Conservation (phyloP, 2,797 vertebrate genomes). For the Rhinophrynus dorsalis region DNA sequence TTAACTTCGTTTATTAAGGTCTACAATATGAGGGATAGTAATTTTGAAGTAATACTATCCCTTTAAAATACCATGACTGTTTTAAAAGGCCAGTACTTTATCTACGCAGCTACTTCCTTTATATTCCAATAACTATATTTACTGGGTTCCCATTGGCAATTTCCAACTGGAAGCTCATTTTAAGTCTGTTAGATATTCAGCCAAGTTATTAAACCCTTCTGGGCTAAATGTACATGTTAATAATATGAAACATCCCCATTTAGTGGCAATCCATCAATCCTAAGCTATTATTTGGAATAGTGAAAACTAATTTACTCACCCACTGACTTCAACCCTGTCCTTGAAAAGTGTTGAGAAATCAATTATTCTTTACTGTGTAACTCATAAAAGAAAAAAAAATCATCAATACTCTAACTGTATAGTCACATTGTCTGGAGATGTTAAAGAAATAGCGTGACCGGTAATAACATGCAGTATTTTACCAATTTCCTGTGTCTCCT, state of each 20-base stretch:
- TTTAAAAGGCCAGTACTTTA: too few species aligned
- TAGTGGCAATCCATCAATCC: slow-evolving; percentile 32
- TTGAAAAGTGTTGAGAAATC: slow-evolving; percentile 27
- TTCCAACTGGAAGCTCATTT: background rate
- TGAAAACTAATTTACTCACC: slow-evolving; percentile 33
- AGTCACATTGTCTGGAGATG: slow-evolving; percentile 13
- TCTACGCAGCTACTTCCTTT: too few species aligned
- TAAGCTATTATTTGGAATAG: slow-evolving; percentile 45
- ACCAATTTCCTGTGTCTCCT: slow-evolving; percentile 50
- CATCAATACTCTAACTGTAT: slow-evolving; percentile 31
- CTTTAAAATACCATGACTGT: too few species aligned
- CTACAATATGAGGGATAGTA: too few species aligned
- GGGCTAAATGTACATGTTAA: slow-evolving; percentile 31
- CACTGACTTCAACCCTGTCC: slow-evolving; percentile 15
- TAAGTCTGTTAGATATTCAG: background rate
- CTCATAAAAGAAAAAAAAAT: slow-evolving; percentile 32
- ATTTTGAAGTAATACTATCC: too few species aligned
- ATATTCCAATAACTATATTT: background rate
- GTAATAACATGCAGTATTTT: slow-evolving; percentile 39
- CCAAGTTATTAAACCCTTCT: slow-evolving; percentile 19
- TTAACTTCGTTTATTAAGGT: too few species aligned
- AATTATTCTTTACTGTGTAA: slow-evolving; percentile 46
- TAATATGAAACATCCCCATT: slow-evolving; percentile 43
- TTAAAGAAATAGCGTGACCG: slow-evolving; percentile 7
- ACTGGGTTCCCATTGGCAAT: background rate